Evolutionary conservation across 92 coral and sea anemone genomes (phyloP).

Genomic region (Galaxea fascicularis): DNA sequence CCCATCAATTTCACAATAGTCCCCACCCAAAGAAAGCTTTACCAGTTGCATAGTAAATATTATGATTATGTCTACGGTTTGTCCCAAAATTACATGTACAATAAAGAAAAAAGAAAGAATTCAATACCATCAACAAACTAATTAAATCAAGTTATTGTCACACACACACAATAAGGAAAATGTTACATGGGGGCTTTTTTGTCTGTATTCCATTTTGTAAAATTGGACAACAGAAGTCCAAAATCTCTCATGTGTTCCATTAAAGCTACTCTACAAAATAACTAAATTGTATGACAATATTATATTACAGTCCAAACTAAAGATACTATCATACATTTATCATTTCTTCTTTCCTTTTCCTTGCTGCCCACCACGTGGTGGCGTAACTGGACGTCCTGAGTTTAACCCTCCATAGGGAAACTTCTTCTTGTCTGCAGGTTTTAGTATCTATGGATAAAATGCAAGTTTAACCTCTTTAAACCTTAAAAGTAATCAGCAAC

Average conservation of each 20-base stretch:
- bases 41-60: not conserved
- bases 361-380: slow-evolving; percentile 97
- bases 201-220: not conserved
- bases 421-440: slow-evolving; percentile 99
- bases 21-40: not conserved
- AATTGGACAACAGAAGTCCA: not conserved
- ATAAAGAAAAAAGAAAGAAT: not conserved
- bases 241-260: not conserved
- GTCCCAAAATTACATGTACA: not conserved
- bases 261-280: slow-evolving; percentile 20
- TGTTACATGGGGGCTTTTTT: not conserved
- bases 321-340: slow-evolving; percentile 4
- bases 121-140: slow-evolving; percentile 6
- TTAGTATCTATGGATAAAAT: slow-evolving; percentile 73
- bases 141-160: not conserved
- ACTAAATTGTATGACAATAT: slow-evolving; percentile 38
- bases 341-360: slow-evolving; percentile 91
- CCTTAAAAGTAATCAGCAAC: no score
- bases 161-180: not conserved
- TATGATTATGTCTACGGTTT: not conserved
- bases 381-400: slow-evolving; percentile 97
- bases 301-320: slow-evolving; percentile 37
- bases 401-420: slow-evolving; percentile 97
- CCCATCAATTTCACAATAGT: not conserved
- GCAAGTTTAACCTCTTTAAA: no score